Evolutionary conservation across 2,113 vertebrate species (phyloP), one percentile per base, ranked within the genome.

Genomic region (Nyctereutes procyonoides): DNA sequence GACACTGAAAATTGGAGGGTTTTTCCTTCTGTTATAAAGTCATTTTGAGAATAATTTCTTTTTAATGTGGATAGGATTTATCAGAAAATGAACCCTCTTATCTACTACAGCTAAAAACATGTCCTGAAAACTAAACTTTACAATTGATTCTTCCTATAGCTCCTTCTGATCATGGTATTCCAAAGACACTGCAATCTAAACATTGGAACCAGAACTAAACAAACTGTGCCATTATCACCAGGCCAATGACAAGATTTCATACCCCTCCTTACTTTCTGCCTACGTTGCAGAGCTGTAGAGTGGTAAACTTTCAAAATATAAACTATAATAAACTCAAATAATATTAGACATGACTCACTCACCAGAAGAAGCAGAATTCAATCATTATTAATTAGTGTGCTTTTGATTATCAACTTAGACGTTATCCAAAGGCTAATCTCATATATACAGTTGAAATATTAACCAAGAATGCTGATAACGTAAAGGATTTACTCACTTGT

Each of bases 371-470:
- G n/a, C 26, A 77, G 35, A 87, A 96, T 90, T 62, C 28, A 53
- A 81, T 97, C 80, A 97, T 97, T 98, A 97, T 98, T 98, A 98
- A 98, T 96, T 97, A 97, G 85, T 71, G 32, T 58, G 65, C 86
- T 98, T 98, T n/a, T 65, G 80, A 91, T 94, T 98, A 98, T 95
- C 96, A 95, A 65, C 69, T 84, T 95, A 89, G 97, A 85, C 32
- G 38, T 82, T 98, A 98, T 98, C 97, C 97, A 98, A 69, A 93
- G 81, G 92, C 88, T 97, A 96, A 98, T 95, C 95, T 98, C 96
- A 97, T 82, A 96, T 62, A 97, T 38, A 96, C 87, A 97, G 98
- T 69, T 98, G 95, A 98, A 98, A 98, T 96, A 93, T 98, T 98
- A 98, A 98, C 97, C 90, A 97, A 98, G 96, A 96, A 97, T 97